Conservation (phyloP, 1,140 invertebrate genomes). For the Dinothrombium tinctorium region DNA sequence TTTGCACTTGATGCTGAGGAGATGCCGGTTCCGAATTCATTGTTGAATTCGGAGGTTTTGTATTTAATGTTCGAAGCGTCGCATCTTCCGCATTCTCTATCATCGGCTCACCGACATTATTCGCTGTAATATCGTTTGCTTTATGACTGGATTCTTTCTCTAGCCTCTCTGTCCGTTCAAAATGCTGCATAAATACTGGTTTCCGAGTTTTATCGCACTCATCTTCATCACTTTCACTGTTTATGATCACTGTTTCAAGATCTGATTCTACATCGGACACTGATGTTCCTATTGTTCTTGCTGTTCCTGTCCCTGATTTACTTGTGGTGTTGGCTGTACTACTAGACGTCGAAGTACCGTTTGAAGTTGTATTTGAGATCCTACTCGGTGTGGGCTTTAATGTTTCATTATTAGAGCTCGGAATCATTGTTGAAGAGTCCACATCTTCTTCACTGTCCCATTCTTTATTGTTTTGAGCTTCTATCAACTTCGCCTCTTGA, state of each 20-base stretch:
- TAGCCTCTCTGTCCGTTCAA: slow-evolving; percentile 4
- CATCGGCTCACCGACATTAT: too few relatives aligned
- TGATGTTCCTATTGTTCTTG: neutral
- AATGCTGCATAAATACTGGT: slow-evolving; percentile 13
- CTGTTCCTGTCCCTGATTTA: slow-evolving; percentile 1
- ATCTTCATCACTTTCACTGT: slow-evolving; percentile 15
- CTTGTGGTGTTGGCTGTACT: neutral
- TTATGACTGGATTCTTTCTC: slow-evolving; percentile 1
- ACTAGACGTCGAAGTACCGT: neutral
- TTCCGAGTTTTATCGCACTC: slow-evolving; percentile 11
- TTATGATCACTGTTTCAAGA: slow-evolving; percentile 18
- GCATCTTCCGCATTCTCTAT: too few relatives aligned
- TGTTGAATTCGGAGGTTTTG: too few relatives aligned
- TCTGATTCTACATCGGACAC: slow-evolving; percentile 17
- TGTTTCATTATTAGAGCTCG: slow-evolving; percentile 16
- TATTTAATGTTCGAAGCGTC: too few relatives aligned
- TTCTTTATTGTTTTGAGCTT: slow-evolving; percentile 5
- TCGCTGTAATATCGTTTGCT: too few relatives aligned
- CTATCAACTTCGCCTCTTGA: slow-evolving; percentile 65
- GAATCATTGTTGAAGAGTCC: slow-evolving; percentile 26
- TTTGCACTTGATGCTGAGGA: too few relatives aligned
- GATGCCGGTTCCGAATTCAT: too few relatives aligned
- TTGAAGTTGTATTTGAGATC: neutral
- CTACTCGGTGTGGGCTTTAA: neutral
- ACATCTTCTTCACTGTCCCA: slow-evolving; percentile 26